These are phyloP conservation scores for Anthopleura xanthogrammica DNA, from an alignment of 92 coral and sea anemone genomes.

Conservation along the genomic window DNA sequence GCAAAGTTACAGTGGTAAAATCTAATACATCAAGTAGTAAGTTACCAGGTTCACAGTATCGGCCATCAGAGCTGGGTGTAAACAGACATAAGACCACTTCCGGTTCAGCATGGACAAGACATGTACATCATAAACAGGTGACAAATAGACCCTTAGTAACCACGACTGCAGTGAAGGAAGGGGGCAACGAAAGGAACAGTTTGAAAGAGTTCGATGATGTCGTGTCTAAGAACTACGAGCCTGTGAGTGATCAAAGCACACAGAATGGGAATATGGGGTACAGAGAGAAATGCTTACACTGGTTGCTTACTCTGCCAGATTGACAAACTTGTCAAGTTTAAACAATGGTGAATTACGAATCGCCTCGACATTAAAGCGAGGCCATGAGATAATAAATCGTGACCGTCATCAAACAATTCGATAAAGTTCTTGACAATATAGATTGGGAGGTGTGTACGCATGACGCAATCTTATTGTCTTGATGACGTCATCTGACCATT, in stretches of 20 bases:
- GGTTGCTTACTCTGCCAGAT: slow-evolving; percentile 34
- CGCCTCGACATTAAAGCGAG: no score
- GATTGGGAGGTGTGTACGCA: no score
- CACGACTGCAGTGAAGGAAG: slow-evolving; percentile 17
- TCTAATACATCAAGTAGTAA: background rate
- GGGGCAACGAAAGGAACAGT: slow-evolving; percentile 1
- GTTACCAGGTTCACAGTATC: background rate
- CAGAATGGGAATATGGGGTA: slow-evolving; percentile 31
- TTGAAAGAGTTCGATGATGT: slow-evolving; percentile 8
- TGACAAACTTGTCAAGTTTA: background rate
- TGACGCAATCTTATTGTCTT: background rate
- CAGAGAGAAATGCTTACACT: slow-evolving; percentile 38
- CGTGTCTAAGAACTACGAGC: slow-evolving; percentile 13
- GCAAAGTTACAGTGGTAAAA: slow-evolving; percentile 10
- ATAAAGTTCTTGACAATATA: no score
- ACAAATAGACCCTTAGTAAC: slow-evolving; percentile 7
- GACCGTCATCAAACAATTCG: no score
- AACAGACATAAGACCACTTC: background rate
- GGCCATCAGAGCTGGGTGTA: slow-evolving; percentile 1
- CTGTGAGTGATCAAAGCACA: slow-evolving; percentile 8
- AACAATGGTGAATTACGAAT: no score
- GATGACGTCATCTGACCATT: background rate
- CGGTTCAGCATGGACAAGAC: slow-evolving; percentile 19
- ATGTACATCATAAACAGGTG: slow-evolving; percentile 2
- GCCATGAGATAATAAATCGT: no score